Conservation (phyloP, 1,140 invertebrate species). For the Leptestheria dahalacensis region DNA sequence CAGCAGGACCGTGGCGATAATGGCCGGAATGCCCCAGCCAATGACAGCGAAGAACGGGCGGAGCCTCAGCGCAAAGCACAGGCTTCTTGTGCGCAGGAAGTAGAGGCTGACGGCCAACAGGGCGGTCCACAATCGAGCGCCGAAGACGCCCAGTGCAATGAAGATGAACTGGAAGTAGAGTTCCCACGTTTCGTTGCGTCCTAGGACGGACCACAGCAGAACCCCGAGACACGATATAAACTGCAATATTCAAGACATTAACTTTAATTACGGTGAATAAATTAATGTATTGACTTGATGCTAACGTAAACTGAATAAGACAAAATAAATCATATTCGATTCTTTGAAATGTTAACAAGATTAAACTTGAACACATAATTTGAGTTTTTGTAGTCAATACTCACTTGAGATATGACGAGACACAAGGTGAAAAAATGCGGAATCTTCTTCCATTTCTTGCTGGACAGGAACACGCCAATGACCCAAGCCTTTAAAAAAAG, state of each 20-base stretch:
- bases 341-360: no score
- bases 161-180: constrained; percentile 54
- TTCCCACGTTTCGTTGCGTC: constrained; percentile 31
- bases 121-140: constrained; percentile 65
- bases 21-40: constrained; percentile 53
- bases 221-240: constrained; percentile 47
- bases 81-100: constrained; percentile 61
- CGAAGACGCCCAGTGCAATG: constrained; percentile 55
- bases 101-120: constrained; percentile 62
- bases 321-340: no score
- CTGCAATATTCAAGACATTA: constrained; percentile 25
- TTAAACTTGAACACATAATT: no score
- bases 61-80: constrained; percentile 59
- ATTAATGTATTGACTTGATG: no score
- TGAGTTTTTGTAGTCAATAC: constrained; percentile 1
- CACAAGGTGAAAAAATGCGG: constrained; percentile 68
- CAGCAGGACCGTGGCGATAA: constrained; percentile 38
- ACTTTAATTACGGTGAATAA: no score
- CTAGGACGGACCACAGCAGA: constrained; percentile 44
- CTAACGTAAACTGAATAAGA: no score
- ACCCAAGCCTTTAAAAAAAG: constrained; percentile 45
- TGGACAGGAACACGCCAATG: constrained; percentile 53
- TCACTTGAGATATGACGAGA: constrained; percentile 62
- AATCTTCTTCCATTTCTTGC: constrained; percentile 55
- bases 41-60: constrained; percentile 50